Evolutionary conservation across 2,888 invertebrate species (phyloP).

Genomic region (Trichogramma evanescens): DNA sequence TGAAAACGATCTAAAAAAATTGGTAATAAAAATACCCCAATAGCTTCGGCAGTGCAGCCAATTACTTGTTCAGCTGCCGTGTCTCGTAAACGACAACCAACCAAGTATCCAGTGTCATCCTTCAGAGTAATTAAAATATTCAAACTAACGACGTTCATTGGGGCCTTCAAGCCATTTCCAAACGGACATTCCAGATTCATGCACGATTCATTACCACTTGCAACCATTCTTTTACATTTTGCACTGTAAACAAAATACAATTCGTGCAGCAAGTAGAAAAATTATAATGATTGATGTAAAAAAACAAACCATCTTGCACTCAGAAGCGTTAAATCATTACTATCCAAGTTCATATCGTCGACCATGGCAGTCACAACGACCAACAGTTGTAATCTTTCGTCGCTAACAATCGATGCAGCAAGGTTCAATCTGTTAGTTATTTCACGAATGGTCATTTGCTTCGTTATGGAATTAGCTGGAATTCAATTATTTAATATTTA

Average conservation of each 20-base stretch:
- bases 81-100: constrained; percentile 41
- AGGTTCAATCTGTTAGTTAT: constrained; percentile 48
- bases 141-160: constrained; percentile 32
- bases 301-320: constrained; percentile 15
- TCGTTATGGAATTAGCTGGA: constrained; percentile 52
- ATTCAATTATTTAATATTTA: constrained; percentile 6
- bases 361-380: constrained; percentile 62
- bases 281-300: neutral
- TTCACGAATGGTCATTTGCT: constrained; percentile 56
- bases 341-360: constrained; percentile 66
- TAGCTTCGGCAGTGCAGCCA: constrained; percentile 31
- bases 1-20: neutral
- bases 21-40: constrained; percentile 28
- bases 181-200: constrained; percentile 43
- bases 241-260: constrained; percentile 27
- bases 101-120: constrained; percentile 42
- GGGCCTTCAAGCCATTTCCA: constrained; percentile 38
- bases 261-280: neutral
- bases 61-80: constrained; percentile 36
- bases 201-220: constrained; percentile 36
- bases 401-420: constrained; percentile 34
- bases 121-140: constrained; percentile 40
- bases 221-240: constrained; percentile 36
- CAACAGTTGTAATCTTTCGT: constrained; percentile 57
- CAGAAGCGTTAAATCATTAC: constrained; percentile 29